phyloP scores from a whole-genome alignment of 2,113 vertebrate genomes.

The Chrysochloris asiatica region DNA sequence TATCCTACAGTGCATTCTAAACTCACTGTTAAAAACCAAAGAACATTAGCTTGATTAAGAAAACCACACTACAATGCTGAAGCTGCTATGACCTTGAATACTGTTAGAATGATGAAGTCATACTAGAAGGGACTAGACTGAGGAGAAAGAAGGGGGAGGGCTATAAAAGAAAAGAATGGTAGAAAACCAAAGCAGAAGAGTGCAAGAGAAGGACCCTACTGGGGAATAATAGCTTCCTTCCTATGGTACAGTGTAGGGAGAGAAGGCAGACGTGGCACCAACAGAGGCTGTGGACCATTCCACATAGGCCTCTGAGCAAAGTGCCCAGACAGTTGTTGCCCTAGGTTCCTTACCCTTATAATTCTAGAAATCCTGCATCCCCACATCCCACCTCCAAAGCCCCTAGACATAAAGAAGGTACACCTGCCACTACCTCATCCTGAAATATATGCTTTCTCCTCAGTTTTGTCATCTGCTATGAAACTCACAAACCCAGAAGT shows the following conservation, averaged over 20 bases:
- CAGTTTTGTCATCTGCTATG: neutral
- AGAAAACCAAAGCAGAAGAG: neutral
- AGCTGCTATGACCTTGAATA: slow-evolving; percentile 19
- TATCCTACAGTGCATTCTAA: no score
- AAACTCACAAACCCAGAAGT: slow-evolving; percentile 40
- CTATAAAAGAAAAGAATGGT: neutral
- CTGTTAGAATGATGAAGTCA: neutral
- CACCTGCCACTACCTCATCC: neutral
- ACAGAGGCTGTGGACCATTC: neutral
- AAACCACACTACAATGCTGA: slow-evolving; percentile 1
- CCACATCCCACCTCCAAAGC: neutral
- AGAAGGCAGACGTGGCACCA: neutral
- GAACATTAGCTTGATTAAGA: neutral
- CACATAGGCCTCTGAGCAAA: neutral
- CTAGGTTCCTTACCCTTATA: neutral
- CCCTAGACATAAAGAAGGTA: neutral
- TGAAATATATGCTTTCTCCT: neutral
- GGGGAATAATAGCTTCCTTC: neutral
- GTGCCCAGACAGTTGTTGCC: neutral
- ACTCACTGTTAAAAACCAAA: neutral
- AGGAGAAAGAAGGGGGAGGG: neutral
- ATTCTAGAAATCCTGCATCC: neutral
- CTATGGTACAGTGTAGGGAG: neutral
- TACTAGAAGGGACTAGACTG: neutral
- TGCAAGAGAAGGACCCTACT: no score